Base-by-base conservation (phyloP, 1,140 invertebrate species). In the Nymphalis io region DNA sequence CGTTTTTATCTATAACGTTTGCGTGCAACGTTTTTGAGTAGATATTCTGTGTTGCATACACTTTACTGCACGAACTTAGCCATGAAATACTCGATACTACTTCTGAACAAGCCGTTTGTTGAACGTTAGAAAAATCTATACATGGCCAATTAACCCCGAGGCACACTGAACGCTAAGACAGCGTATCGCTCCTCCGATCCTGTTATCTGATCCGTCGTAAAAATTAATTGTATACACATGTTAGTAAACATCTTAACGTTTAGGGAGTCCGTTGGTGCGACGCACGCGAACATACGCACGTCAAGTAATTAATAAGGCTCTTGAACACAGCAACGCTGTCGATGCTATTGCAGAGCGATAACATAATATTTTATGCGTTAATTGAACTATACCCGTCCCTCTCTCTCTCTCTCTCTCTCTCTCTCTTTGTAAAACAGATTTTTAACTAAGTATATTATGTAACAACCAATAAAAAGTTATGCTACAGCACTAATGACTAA, bases 191-290 rank as follows among this genome's bases (percentile, higher is more conserved):
- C 78, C 75, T 81, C 68, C 78, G 81, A 78, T 71, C 69, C 75
- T 71, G 76, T 83, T 88, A 90, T 90, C 88, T 80, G 88, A 89
- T 88, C 81, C 80, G 82, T 87, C 87, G 84, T 90, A 89, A 90
- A 90, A 88, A 89, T 89, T 90, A 90, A 89, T 90, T 90, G 88
- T 84, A 78, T 88, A 87, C 86, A 89, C 81, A 88, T 89, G 88
- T 89, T 88, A 82, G 83, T 88, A 88, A 88, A 88, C 87, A 89
- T 88, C 88, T 86, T 81, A 84, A 80, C 77, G 83, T 81, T 55
- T 55, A 55, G 51, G 51, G 27, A 27, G 82, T 87, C 74, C 78
- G 80, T 74, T 72, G 72, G 70, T 69, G 60, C 74, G 68, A 68
- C 76, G 76, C 80, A 82, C 81, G 81, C 79, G 76, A 80, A n/a